Conservation (phyloP, 2,113 vertebrate genomes). For the Numida meleagris region DNA sequence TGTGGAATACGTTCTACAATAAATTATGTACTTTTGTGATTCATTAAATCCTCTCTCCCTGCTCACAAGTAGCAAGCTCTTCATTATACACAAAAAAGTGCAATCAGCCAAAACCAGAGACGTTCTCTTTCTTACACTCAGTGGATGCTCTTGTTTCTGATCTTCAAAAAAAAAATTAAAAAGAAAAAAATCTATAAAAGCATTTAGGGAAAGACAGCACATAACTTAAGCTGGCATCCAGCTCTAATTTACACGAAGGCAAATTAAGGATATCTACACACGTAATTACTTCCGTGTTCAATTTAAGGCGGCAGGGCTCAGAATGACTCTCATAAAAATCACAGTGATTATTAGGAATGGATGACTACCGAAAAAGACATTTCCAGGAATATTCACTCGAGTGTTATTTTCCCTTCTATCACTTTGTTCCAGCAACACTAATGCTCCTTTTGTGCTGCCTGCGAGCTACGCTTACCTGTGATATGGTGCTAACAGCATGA, state of each 20-base stretch:
- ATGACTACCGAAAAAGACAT: background rate
- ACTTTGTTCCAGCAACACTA: background rate
- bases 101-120: constrained; percentile 32
- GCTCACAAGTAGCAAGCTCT: constrained; percentile 40
- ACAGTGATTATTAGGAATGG: constrained; percentile 28
- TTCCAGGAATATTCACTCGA: background rate
- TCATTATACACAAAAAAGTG: constrained; percentile 31
- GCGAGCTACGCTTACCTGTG: rapidly evolving
- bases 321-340: constrained; percentile 31
- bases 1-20: constrained; percentile 60
- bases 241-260: constrained; percentile 40
- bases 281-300: constrained; percentile 28
- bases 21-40: constrained; percentile 72
- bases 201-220: constrained; percentile 15
- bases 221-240: constrained; percentile 22
- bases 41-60: constrained; percentile 60
- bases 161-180: background rate
- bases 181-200: background rate
- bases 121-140: constrained; percentile 7
- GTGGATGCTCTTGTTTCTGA: constrained; percentile 16
- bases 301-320: background rate
- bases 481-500: background rate
- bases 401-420: background rate
- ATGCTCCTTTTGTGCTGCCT: background rate
- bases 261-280: constrained; percentile 26